Percentiles rank a stretch among this genome's conserved stretches.
These are phyloP conservation scores for Polypterus senegalus DNA, from an alignment of 2,113 vertebrate species.

Conservation along the genomic window DNA sequence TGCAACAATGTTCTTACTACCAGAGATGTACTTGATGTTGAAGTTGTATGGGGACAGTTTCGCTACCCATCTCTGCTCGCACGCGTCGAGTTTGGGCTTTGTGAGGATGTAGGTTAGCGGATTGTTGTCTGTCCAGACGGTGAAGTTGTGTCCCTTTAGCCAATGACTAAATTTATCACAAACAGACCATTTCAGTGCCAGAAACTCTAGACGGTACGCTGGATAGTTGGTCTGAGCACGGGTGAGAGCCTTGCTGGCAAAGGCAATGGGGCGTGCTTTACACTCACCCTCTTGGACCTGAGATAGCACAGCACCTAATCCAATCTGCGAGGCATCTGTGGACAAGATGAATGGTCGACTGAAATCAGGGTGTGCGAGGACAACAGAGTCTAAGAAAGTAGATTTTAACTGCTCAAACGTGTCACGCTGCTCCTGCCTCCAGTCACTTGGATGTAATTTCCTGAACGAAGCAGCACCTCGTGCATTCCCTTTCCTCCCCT, in stretches of 20 bases:
- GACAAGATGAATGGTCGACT: conserved; percentile 9
- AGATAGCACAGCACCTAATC: too few species aligned
- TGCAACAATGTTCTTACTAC: too few species aligned
- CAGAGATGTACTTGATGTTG: too few species aligned
- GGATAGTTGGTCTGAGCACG: conserved; percentile 1
- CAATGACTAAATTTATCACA: conserved; percentile 11
- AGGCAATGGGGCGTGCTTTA: background rate
- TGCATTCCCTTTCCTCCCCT: too few species aligned
- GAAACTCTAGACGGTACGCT: conserved; percentile 7
- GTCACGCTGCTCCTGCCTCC: conserved; percentile 16
- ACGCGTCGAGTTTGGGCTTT: too few species aligned
- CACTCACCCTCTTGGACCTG: conserved; percentile 1
- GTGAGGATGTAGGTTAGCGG: too few species aligned
- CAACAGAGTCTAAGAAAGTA: background rate
- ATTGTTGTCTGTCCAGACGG: too few species aligned
- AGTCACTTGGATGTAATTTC: conserved; percentile 23
- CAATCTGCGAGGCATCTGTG: background rate
- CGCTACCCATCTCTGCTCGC: too few species aligned
- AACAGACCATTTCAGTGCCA: background rate
- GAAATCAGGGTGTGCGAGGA: too few species aligned
- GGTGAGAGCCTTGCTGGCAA: conserved; percentile 1
- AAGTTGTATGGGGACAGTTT: too few species aligned
- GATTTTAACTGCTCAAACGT: background rate
- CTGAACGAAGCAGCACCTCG: too few species aligned
- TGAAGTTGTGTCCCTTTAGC: conserved; percentile 3